Base-by-base conservation (phyloP, 1,140 invertebrate genomes). In the Bombus haemorrhoidalis region DNA sequence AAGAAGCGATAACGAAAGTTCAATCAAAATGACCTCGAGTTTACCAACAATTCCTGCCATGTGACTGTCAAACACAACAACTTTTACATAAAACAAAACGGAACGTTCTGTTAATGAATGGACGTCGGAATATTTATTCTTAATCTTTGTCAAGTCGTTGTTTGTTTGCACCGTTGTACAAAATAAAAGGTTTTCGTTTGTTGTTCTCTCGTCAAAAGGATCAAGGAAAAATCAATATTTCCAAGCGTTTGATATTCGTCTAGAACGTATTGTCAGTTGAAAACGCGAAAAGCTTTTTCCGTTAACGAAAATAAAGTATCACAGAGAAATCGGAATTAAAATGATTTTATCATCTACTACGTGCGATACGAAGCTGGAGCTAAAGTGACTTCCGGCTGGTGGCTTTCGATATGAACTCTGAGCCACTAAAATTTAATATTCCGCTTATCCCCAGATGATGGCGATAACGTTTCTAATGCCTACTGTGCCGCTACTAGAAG, bases 341-440 rank as follows among this genome's bases (percentile, higher is more conserved):
- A 73, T 81, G 37, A n/a, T 43, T 75, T 83, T 83, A 77, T 77
- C 43, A 68, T 37, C 39, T 78, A 68, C 76, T 53, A 3, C n/a
- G 59, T 34, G 64, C 34, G 32, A 32, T 71, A 25, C 43, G 37
- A 87, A 62, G 59, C 57, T 39, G 15, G n/a, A 4, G 75, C 47
- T 72, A 62, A 83, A 88, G 62, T 73, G 57, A 82, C 75, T 86
- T 86, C 64, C 43, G 69, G 43, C 37, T 12, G 39, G 10, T 69
- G 75, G 73, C 73, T 74, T 68, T 87, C 83, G 82, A 89, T 87
- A 86, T 75, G 68, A 77, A 84, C 87, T 73, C 68, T 89, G 79
- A 78, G 86, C 75, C 76, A 69, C 80, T 91, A 88, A 91, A 91
- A 91, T 91, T 91, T 90, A 86, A 90, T 87, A 80, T 86, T 71